Evolutionary conservation across 2,113 vertebrate genomes (phyloP).

Genomic region (Ammospiza nelsoni): DNA sequence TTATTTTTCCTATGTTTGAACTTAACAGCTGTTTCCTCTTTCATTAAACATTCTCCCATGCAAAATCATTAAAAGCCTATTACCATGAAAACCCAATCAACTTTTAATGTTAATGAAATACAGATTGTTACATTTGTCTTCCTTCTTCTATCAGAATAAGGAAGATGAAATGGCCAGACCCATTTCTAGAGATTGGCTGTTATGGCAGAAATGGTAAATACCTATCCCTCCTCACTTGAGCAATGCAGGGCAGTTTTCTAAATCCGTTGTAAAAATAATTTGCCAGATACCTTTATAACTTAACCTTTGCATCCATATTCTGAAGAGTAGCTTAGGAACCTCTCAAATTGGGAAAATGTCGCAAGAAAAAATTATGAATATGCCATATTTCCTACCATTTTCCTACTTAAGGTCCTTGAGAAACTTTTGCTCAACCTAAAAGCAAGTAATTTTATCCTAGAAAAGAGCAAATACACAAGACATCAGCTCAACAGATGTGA

Average conservation of each 20-base stretch:
- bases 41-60: background rate
- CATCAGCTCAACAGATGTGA: background rate
- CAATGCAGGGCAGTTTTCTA: background rate
- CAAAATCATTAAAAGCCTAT: background rate
- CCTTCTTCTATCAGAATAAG: background rate
- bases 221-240: background rate
- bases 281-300: background rate
- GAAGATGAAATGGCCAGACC: background rate
- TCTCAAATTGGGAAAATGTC: background rate
- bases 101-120: background rate
- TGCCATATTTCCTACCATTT: background rate
- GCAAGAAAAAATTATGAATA: background rate
- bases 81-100: background rate
- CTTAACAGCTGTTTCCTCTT: background rate
- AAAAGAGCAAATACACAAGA: background rate
- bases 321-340: background rate
- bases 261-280: background rate
- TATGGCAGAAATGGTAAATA: background rate
- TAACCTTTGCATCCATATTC: background rate
- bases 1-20: slow-evolving; percentile 10
- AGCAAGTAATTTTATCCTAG: background rate
- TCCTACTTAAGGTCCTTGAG: background rate
- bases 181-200: background rate
- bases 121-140: background rate
- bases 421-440: background rate